Conservation (phyloP, 2,797 vertebrate species). For the Salarias fasciatus region DNA sequence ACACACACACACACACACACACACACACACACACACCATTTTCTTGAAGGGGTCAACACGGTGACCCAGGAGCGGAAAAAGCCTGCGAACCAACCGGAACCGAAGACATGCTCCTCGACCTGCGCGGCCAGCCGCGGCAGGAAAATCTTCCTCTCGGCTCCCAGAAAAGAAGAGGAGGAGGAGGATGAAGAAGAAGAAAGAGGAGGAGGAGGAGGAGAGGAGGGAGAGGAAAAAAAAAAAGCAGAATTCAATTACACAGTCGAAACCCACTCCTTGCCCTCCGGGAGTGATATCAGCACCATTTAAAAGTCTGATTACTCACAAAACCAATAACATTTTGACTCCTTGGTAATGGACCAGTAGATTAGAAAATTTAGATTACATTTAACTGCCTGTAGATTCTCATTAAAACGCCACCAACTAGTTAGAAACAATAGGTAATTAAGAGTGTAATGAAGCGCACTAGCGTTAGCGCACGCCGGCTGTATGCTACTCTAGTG, state of each 20-base stretch:
- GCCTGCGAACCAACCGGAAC: slow-evolving; percentile 74
- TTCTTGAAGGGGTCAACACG: slow-evolving; percentile 72
- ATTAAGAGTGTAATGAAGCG: slow-evolving; percentile 99
- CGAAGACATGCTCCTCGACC: slow-evolving; percentile 69
- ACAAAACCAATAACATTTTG: slow-evolving; percentile 89
- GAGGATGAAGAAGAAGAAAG: neutral
- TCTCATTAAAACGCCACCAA: slow-evolving; percentile 99
- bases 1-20: neutral
- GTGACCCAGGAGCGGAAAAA: slow-evolving; percentile 70
- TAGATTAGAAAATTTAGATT: slow-evolving; percentile 90
- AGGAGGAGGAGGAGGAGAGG: slow-evolving; percentile 9
- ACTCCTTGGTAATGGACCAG: slow-evolving; percentile 86
- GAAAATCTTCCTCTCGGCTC: slow-evolving; percentile 70
- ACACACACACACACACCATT: slow-evolving; percentile 21
- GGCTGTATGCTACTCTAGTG: slow-evolving; percentile 93
- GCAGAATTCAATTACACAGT: slow-evolving; percentile 85
- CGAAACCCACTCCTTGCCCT: slow-evolving; percentile 78
- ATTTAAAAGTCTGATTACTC: slow-evolving; percentile 89
- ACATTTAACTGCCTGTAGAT: slow-evolving; percentile 89
- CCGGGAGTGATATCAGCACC: slow-evolving; percentile 82
- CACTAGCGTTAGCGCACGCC: slow-evolving; percentile 92
- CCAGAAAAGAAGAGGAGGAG: slow-evolving; percentile 50
- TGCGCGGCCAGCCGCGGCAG: slow-evolving; percentile 67
- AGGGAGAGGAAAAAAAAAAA: slow-evolving; percentile 38
- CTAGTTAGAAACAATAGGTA: slow-evolving; percentile 99